Evolutionary conservation across 64 coral and sea anemone genomes (phyloP), one percentile per base, ranked within the genome.

Genomic region (Actinia equina): DNA sequence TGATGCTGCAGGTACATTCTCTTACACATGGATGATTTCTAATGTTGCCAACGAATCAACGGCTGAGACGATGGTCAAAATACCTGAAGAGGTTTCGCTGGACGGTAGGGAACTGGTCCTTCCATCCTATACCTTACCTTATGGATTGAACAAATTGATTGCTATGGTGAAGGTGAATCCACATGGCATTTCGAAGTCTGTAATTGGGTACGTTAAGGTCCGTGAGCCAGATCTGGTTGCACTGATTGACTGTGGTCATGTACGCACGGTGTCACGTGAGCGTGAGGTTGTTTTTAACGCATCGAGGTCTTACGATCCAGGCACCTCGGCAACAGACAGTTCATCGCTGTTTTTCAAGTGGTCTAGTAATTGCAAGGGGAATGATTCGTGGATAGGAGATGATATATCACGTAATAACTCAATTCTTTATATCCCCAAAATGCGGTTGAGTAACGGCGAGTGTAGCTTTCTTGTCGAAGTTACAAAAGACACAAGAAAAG

Each of bases 301-400:
- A 7, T 92, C 94, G 17, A 19, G 44, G n/a, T 95, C 94, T 67
- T 82, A 89, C 17, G 94, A 95, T 77, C 94, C 94, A 83, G 80
- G 61, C 2, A 80, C 58, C 17, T 30, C 30, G 1, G 77, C n/a
- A 5, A 22, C 12, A 45, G 70, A 18, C 20, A 64, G 22, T 23
- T 30, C 25, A 45, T 45, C 49, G 49, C 65, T 95, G 59, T 82
- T 26, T 15, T 95, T 89, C 82, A 64, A 92, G 60, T 95, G 94
- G 94, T 64, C 62, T 59, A 92, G 90, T 89, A n/a, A 70, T 37
- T 30, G 61, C 8, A 86, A 58, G 43, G 14, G 58, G 44, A 71
- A 79, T 61, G 49, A 43, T 60, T 80, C 90, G 69, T 91, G 93
- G 27, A 27, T 59, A 49, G 82, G 89, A 23, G 59, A 22, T 15